Base-by-base conservation (phyloP, 2,888 invertebrate species). In the Rhagophthalmus giganteus region DNA sequence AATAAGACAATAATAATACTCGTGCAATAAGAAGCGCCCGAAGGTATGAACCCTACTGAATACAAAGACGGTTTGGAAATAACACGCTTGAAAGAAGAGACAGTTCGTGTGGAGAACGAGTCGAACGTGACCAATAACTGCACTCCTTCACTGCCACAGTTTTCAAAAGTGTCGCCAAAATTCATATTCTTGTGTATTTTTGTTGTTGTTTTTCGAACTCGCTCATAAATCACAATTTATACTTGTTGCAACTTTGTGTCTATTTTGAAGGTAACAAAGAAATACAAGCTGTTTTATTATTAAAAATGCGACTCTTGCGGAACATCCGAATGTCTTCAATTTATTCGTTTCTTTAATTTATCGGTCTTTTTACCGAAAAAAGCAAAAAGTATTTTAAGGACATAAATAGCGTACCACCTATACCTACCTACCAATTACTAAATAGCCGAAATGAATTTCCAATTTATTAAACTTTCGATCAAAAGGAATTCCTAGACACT, bases 91-190 rank as follows among this genome's bases (percentile, higher is more conserved):
- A 60, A 58, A 55, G 54, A 52, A 50, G 51, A 50, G 54, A 55
- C 57, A 57, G 55, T 57, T 60, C 60, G 58, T 57, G 60, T 60
- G 57, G 58, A 58, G 58, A 58, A 49, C 45, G 40, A 46, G 46
- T 25, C 30, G 53, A 44, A 58, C 60, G 60, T 60, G 60, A 60
- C 58, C 60, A 60, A 58, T 60, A 60, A 58, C 51, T 37, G 5
- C 39, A 13, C 27, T 40, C 25, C 27, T 38, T 32, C 39, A 51
- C 27, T 16, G 13, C 41, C 30, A 45, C 28, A 25, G 12, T 45
- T 51, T 45, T 45, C 38, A 39, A 51, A 45, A 26, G 13, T n/a
- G 26, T 7, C 20, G 7, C 20, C 20, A 20, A 20, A 20, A 20
- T 20, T 20, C 20, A 20, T 20, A 20, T 20, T 20, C 20, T 20